Conservation (phyloP, 2,797 vertebrate species). For the Xiphorhynchus erythropygius region DNA sequence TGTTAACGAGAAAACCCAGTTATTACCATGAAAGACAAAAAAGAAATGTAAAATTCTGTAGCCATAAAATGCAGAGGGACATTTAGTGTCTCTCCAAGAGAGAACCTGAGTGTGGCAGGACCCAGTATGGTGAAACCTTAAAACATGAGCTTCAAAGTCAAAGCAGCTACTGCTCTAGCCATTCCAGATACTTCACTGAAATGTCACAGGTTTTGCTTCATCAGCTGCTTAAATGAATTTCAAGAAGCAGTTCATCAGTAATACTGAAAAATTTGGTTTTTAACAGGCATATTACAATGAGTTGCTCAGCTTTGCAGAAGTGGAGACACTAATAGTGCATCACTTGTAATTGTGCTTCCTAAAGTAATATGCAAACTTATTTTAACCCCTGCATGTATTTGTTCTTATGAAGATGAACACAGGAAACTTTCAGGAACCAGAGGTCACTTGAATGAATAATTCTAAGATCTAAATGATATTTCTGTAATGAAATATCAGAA, state of each 20-base stretch:
- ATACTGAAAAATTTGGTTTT: not conserved
- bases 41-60: not conserved
- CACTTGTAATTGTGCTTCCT: not conserved
- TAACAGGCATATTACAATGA: not conserved
- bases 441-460: not conserved
- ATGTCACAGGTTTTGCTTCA: constrained; percentile 40
- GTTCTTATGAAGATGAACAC: rapidly evolving
- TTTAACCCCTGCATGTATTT: not conserved
- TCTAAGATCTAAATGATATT: not conserved
- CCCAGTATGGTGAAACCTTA: not conserved
- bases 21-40: not conserved
- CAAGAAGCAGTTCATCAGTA: constrained; percentile 29
- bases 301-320: not conserved
- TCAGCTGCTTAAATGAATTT: constrained; percentile 45
- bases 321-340: rapidly evolving
- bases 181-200: not conserved
- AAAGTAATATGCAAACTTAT: not conserved
- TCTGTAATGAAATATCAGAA: not conserved
- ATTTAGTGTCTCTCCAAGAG: not conserved
- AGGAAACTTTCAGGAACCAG: not conserved
- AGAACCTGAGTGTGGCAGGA: not conserved
- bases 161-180: not conserved
- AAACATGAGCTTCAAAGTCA: not conserved
- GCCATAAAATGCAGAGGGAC: not conserved
- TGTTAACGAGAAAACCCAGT: not conserved